A percentile compares a stretch with the other conserved stretches of the same genome.
phyloP scores from a whole-genome alignment of 2,113 vertebrate species.

The Tursiops truncatus region DNA sequence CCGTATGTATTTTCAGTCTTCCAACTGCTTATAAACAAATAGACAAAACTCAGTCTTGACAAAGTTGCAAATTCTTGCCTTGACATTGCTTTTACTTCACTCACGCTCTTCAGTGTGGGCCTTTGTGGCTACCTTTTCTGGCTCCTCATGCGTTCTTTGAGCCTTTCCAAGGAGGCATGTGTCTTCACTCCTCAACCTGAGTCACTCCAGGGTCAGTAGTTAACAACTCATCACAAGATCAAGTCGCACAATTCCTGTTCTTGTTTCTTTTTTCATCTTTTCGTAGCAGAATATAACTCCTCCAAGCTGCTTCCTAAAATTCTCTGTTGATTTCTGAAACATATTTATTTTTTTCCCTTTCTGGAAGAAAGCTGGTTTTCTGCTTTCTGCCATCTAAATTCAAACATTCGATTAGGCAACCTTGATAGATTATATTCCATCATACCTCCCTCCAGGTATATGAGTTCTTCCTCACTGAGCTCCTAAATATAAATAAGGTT shows the following conservation, averaged over 20 bases:
- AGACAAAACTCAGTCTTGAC: neutral
- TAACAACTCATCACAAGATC: neutral
- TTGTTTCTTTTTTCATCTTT: neutral
- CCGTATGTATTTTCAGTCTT: neutral
- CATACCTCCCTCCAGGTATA: neutral
- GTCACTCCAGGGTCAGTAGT: neutral
- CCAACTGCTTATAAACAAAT: neutral
- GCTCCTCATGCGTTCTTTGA: too few species aligned
- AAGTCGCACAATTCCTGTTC: neutral
- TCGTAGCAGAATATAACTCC: neutral
- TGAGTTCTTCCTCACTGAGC: too few species aligned
- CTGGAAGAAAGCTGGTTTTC: neutral
- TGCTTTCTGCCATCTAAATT: neutral
- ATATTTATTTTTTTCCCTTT: too few species aligned
- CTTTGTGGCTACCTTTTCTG: neutral
- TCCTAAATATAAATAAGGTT: neutral
- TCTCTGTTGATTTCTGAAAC: neutral
- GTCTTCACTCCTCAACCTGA: neutral
- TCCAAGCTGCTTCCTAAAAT: neutral
- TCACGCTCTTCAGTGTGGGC: neutral
- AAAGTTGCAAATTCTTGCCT: neutral
- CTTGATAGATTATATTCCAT: neutral
- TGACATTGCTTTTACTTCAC: neutral
- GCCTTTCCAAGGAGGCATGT: neutral
- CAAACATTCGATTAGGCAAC: neutral